Percentiles rank a stretch among this genome's conserved stretches.
Evolutionary conservation across 2,113 vertebrate genomes (phyloP).

Genomic region (Rhynchomys soricoides): DNA sequence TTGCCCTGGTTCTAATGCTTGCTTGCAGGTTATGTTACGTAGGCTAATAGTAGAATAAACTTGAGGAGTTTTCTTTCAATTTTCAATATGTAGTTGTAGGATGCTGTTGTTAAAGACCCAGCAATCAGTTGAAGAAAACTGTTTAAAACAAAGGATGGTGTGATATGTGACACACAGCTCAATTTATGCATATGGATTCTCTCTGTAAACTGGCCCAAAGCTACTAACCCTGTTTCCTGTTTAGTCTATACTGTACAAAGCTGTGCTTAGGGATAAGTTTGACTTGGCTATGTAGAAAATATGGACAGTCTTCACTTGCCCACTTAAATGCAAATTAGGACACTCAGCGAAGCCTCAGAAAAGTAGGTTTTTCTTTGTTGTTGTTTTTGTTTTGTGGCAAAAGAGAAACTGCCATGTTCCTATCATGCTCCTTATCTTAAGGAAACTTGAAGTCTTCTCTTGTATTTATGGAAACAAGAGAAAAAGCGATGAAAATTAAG

Average conservation of each 20-base stretch:
- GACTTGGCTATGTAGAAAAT: background rate
- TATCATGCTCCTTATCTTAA: constrained; percentile 64
- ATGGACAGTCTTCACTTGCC: background rate
- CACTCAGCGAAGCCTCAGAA: background rate
- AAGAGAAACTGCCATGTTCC: constrained; percentile 31
- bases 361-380: background rate
- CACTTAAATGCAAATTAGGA: background rate
- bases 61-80: background rate
- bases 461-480: constrained; percentile 54
- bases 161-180: background rate
- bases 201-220: background rate
- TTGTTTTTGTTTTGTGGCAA: background rate
- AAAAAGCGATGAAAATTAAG: constrained; percentile 70
- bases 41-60: background rate
- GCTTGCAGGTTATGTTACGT: background rate
- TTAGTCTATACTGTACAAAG: background rate
- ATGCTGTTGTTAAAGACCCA: background rate
- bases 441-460: constrained; percentile 50
- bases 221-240: background rate
- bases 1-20: background rate
- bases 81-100: background rate
- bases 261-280: background rate
- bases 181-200: too few species aligned
- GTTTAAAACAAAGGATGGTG: background rate
- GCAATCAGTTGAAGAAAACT: background rate